phyloP scores from a whole-genome alignment of 2,888 invertebrate genomes.

The Eupeodes latifasciatus region DNA sequence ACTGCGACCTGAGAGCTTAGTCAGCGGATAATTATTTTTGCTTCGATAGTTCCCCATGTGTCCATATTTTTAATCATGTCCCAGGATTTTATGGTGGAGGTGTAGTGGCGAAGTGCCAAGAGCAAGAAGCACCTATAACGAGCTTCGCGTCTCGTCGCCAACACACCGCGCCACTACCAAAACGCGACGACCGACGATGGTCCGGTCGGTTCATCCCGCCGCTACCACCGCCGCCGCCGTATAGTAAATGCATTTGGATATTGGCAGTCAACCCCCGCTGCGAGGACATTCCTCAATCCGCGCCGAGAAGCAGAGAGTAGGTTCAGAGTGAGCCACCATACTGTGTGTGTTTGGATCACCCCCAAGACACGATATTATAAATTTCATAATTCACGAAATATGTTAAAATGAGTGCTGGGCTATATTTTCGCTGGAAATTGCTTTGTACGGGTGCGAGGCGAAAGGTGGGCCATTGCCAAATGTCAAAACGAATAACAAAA shows the following conservation, averaged over 20 bases:
- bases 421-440: constrained; percentile 74
- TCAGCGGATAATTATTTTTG: constrained; percentile 75
- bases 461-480: constrained; percentile 76
- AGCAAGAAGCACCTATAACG: constrained; percentile 68
- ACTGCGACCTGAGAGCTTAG: constrained; percentile 45
- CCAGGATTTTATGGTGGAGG: constrained; percentile 42
- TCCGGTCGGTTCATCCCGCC: not conserved
- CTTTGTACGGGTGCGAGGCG: constrained; percentile 76
- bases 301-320: constrained; percentile 52
- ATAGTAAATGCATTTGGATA: constrained; percentile 70
- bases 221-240: not conserved
- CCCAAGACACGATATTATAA: constrained; percentile 76
- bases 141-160: constrained; percentile 49
- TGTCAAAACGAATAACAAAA: constrained; percentile 76
- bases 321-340: constrained; percentile 62
- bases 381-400: constrained; percentile 77
- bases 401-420: constrained; percentile 75
- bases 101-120: not conserved
- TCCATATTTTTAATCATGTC: constrained; percentile 75
- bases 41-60: constrained; percentile 67
- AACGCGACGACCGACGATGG: not conserved
- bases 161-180: not conserved
- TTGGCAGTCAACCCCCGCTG: constrained; percentile 72
- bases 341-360: constrained; percentile 76
- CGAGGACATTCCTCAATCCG: constrained; percentile 74